These are phyloP conservation scores for Drosophila buzzatii DNA, from an alignment of 2,888 invertebrate species.

Conservation along the genomic window DNA sequence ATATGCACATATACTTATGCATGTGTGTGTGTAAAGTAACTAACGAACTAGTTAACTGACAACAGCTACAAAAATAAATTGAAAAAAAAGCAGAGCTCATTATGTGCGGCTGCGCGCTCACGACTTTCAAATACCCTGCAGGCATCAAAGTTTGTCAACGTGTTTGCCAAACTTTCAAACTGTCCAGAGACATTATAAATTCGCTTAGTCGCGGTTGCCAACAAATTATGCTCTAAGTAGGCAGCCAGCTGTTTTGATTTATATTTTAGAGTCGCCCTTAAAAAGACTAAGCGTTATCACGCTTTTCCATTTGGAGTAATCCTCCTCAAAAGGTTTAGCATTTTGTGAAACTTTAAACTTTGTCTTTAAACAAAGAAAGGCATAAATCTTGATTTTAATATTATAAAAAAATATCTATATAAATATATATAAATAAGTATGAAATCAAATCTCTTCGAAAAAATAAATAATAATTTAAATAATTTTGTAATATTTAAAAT, in stretches of 20 bases:
- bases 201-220: slow-evolving; percentile 8
- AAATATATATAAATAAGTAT: no score
- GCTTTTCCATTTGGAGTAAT: no score
- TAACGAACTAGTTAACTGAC: slow-evolving; percentile 71
- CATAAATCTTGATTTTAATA: no score
- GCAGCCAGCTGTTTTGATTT: background rate
- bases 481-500: no score
- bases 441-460: no score
- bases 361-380: no score
- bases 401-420: no score
- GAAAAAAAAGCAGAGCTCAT: slow-evolving; percentile 36
- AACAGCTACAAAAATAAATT: slow-evolving; percentile 37
- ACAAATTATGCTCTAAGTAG: background rate
- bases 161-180: slow-evolving; percentile 2
- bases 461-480: no score
- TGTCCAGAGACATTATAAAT: slow-evolving; percentile 5
- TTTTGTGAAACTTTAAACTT: no score
- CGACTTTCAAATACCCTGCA: slow-evolving; percentile 25
- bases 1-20: slow-evolving; percentile 3
- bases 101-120: slow-evolving; percentile 24
- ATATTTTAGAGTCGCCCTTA: background rate
- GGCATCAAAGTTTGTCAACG: slow-evolving; percentile 14
- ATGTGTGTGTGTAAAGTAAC: slow-evolving; percentile 38
- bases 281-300: background rate
- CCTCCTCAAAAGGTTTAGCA: no score